Evolutionary conservation across 2,113 vertebrate genomes (phyloP).

Genomic region (Xenopus laevis): DNA sequence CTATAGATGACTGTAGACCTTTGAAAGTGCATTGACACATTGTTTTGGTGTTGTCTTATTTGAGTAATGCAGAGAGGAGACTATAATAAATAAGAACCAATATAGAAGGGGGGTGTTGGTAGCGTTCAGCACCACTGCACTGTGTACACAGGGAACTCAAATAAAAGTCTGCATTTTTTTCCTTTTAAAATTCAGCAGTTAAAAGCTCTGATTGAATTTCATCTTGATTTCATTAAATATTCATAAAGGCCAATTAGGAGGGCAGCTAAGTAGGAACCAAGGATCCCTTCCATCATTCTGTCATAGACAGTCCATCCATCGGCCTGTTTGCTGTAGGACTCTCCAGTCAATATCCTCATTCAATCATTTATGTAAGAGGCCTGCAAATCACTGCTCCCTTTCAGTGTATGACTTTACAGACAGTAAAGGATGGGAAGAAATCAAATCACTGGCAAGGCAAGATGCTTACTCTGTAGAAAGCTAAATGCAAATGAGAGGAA

Average conservation of each 20-base stretch:
- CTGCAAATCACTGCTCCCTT: slow-evolving; percentile 64
- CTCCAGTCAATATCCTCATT: slow-evolving; percentile 66
- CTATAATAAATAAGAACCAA: too few relatives aligned
- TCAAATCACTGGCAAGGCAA: slow-evolving; percentile 68
- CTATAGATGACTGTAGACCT: too few relatives aligned
- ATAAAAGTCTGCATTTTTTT: slow-evolving; percentile 63
- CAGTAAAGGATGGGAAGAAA: slow-evolving; percentile 49
- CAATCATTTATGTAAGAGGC: slow-evolving; percentile 68
- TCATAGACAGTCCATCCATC: slow-evolving; percentile 69
- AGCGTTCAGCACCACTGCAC: slow-evolving; percentile 53
- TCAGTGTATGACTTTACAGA: slow-evolving; percentile 59
- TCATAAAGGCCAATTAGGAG: slow-evolving; percentile 96
- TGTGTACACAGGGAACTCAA: slow-evolving; percentile 66
- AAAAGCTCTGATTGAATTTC: slow-evolving; percentile 87
- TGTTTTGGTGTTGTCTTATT: too few relatives aligned
- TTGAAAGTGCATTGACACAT: too few relatives aligned
- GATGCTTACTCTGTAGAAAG: slow-evolving; percentile 69
- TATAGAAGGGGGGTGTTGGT: slow-evolving; percentile 41
- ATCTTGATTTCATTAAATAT: slow-evolving; percentile 94
- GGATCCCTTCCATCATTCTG: slow-evolving; percentile 77
- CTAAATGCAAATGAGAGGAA: slow-evolving; percentile 68
- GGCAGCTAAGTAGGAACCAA: slow-evolving; percentile 77
- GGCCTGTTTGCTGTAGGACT: slow-evolving; percentile 66
- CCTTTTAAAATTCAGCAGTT: slow-evolving; percentile 76
- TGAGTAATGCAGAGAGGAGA: too few relatives aligned